Evolutionary conservation across 1,140 invertebrate species (phyloP).

Genomic region (Drosophila dunni): DNA sequence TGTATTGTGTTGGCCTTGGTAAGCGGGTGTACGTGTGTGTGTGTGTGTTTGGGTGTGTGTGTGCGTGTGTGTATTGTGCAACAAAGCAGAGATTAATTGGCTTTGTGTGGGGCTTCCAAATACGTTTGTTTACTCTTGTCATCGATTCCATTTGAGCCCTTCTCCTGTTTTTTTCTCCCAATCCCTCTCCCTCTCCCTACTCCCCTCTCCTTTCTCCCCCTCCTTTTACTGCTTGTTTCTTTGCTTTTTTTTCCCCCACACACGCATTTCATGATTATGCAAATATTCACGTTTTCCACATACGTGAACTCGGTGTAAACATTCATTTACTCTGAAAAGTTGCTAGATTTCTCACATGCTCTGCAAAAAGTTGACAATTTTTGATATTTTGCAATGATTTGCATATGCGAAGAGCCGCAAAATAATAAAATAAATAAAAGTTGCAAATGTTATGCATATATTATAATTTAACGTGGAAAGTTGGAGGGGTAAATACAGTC

Average conservation of each 20-base stretch:
- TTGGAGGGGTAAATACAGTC: background rate
- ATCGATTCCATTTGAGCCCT: slow-evolving; percentile 54
- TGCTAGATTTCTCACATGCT: background rate
- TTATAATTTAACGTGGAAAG: background rate
- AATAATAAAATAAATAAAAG: slow-evolving; percentile 1
- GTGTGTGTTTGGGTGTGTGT: slow-evolving; percentile 21
- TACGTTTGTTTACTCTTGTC: slow-evolving; percentile 66
- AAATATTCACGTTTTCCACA: slow-evolving; percentile 33
- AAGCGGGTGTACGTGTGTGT: slow-evolving; percentile 10
- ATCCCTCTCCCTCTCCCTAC: background rate
- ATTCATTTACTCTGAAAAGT: slow-evolving; percentile 22
- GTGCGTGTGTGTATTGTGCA: slow-evolving; percentile 45
- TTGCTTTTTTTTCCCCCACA: slow-evolving; percentile 13
- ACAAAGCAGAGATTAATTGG: slow-evolving; percentile 74
- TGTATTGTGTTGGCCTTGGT: background rate
- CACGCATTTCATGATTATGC: slow-evolving; percentile 53
- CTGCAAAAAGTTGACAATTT: slow-evolving; percentile 12
- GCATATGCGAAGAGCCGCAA: slow-evolving; percentile 12
- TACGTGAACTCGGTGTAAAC: slow-evolving; percentile 27
- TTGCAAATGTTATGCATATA: background rate
- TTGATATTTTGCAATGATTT: slow-evolving; percentile 15
- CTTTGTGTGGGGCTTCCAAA: slow-evolving; percentile 60
- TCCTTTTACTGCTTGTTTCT: background rate
- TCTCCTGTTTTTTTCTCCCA: background rate
- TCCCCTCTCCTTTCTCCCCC: background rate